Conservation (phyloP, 1,140 invertebrate genomes). For the Octopus bimaculoides region DNA sequence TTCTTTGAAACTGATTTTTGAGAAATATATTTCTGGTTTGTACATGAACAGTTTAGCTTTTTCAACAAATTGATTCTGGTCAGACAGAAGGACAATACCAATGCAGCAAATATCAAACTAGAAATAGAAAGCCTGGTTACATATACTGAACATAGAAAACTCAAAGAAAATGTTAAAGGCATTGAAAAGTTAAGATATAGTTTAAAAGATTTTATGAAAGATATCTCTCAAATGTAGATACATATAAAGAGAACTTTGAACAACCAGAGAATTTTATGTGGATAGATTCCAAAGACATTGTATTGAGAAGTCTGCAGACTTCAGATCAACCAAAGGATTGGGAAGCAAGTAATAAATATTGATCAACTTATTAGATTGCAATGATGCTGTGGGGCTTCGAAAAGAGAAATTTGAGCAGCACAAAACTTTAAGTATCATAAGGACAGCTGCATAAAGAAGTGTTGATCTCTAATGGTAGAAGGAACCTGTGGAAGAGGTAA, state of each 20-base stretch:
- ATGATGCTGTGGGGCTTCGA: no score
- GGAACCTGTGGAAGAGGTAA: no score
- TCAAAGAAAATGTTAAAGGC: not conserved
- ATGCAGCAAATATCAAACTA: constrained; percentile 1
- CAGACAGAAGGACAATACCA: not conserved
- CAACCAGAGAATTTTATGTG: not conserved
- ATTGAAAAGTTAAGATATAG: not conserved
- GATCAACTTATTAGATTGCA: no score
- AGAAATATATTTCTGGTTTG: constrained; percentile 1
- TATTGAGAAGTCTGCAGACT: no score
- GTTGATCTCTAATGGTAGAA: no score
- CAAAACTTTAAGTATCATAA: no score
- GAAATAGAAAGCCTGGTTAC: not conserved
- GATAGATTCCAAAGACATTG: no score
- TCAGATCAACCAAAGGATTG: no score
- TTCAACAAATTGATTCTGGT: constrained; percentile 4
- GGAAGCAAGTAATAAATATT: no score
- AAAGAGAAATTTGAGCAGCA: no score
- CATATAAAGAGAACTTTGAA: not conserved
- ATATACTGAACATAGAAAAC: not conserved
- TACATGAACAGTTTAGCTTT: not conserved
- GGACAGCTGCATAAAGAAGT: no score
- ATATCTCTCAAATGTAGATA: not conserved
- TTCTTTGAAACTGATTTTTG: not conserved
- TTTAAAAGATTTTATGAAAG: not conserved